phyloP scores from a whole-genome alignment of 2,113 vertebrate genomes.

The Ursus arctos region DNA sequence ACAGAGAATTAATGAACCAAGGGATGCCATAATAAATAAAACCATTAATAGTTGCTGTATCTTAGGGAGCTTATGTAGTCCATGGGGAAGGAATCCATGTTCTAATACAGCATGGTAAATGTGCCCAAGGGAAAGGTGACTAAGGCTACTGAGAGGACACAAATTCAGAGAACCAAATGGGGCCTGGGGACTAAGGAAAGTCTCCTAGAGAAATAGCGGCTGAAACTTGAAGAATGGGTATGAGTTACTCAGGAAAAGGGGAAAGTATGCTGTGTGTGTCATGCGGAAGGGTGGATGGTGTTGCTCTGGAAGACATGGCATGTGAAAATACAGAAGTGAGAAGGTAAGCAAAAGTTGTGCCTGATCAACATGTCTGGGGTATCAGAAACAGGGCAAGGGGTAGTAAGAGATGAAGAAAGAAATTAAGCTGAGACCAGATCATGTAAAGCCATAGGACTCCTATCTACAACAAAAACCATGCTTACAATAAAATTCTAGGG shows the following conservation, averaged over 20 bases:
- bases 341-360: too few species aligned
- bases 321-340: neutral
- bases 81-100: too few species aligned
- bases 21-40: neutral
- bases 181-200: neutral
- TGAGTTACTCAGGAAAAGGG: neutral
- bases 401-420: neutral
- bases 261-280: neutral
- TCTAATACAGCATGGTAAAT: neutral
- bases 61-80: neutral
- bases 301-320: neutral
- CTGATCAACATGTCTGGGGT: neutral
- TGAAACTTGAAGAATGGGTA: neutral
- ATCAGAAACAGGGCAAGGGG: neutral
- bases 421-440: neutral
- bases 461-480: neutral
- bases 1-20: neutral
- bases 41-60: neutral
- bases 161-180: neutral
- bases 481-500: neutral
- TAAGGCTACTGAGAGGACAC: neutral
- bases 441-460: neutral
- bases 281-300: rapidly evolving
- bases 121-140: neutral
- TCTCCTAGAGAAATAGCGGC: neutral